Percentiles rank a stretch among this genome's conserved stretches.
Evolutionary conservation across 1,140 invertebrate species (phyloP).

Genomic region (Tetraneura akinire): DNA sequence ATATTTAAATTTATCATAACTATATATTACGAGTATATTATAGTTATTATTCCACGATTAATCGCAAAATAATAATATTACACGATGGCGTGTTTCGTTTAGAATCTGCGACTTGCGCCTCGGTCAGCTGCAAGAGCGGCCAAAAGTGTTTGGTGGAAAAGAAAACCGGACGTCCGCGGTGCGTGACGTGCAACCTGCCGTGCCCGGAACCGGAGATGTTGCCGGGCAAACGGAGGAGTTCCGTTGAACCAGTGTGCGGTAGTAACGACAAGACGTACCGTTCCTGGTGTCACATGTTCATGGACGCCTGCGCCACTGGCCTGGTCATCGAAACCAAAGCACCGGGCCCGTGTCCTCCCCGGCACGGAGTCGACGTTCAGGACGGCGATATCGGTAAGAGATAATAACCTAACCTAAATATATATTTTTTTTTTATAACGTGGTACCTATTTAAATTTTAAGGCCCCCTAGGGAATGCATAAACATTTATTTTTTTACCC

Average conservation of each 20-base stretch:
- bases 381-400: background rate
- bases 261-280: constrained; percentile 80
- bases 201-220: constrained; percentile 61
- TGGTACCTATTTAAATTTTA: too few relatives aligned
- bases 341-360: constrained; percentile 68
- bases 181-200: constrained; percentile 71
- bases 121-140: constrained; percentile 71
- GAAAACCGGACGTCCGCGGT: constrained; percentile 70
- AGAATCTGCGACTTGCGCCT: constrained; percentile 75
- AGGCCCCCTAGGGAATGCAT: too few relatives aligned
- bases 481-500: too few relatives aligned
- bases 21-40: too few relatives aligned
- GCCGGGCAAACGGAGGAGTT: constrained; percentile 59
- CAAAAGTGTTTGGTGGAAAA: constrained; percentile 77
- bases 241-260: constrained; percentile 70
- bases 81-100: constrained; percentile 56
- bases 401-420: too few relatives aligned
- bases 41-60: too few relatives aligned
- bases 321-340: constrained; percentile 76
- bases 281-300: constrained; percentile 85
- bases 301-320: constrained; percentile 79
- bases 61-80: too few relatives aligned
- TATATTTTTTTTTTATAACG: too few relatives aligned
- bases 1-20: too few relatives aligned
- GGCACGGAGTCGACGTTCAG: background rate